Evolutionary conservation across 2,113 vertebrate species (phyloP), one percentile per base, ranked within the genome.

Genomic region (Formicarius rufipectus): DNA sequence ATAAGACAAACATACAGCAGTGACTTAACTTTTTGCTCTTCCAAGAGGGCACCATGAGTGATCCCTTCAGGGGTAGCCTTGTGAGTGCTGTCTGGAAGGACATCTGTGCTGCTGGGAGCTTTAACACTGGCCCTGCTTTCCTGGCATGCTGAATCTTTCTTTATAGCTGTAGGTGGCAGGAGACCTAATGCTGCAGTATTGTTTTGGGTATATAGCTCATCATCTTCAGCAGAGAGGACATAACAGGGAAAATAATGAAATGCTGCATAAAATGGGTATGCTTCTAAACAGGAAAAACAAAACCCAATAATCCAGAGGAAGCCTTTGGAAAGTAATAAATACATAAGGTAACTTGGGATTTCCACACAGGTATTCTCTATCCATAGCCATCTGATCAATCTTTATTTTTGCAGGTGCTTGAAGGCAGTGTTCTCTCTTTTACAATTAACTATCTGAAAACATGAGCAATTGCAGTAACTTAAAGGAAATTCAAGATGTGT

Each of bases 21-120:
- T 59, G 66, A n/a, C 37, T 64, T 97, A 98, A 98, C 97, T 98
- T 97, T 98, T 72, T 93, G 90, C 74, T 97, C 92, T 87, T 96
- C 92, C 22, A 96, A 97, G 22, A 98, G 82, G 23, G 73, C 35
- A 5, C 95, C 75, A 9, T 30, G 62, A 25, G 95, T 84, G 13
- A 47, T 92, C 14, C 91, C 81, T 66, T 55, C 5, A 5, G 77
- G 69, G 24, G 79, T 3, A 27, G 88, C 52, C 25, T 83, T 60
- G 55, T 47, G 69, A 49, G 53, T 30, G 69, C 49, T 72, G 16
- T 33, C 75, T 81, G 56, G 85, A 84, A 78, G 69, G 35, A 74
- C 23, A 47, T 66, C 27, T 12, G 21, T 77, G 50, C 2, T 44
- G 40, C 35, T 95, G 71, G 59, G 12, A 80, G 67, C 66, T 96